Conservation (phyloP, 2,113 vertebrate species). For the Rhynchopsitta pachyrhyncha region DNA sequence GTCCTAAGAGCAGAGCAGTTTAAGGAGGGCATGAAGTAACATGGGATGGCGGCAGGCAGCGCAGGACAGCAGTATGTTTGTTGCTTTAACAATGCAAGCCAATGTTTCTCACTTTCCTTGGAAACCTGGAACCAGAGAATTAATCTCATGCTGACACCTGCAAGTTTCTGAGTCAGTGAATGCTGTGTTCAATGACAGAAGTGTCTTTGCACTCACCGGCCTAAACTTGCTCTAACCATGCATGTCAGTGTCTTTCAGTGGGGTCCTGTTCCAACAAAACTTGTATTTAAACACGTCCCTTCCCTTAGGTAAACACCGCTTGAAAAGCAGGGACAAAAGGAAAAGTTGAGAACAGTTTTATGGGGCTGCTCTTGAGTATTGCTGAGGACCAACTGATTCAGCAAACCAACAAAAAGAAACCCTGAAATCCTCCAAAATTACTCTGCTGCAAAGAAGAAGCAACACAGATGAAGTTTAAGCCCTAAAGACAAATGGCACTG, state of each 20-base stretch:
- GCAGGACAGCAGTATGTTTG: not conserved
- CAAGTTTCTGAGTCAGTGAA: not conserved
- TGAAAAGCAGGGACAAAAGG: not conserved
- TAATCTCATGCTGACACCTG: not conserved
- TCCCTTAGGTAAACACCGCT: conserved; percentile 10
- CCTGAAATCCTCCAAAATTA: not conserved
- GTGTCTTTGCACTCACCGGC: conserved; percentile 3
- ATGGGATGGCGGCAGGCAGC: not conserved
- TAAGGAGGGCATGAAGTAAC: not conserved
- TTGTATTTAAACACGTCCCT: not conserved
- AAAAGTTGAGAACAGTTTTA: not conserved
- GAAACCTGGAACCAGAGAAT: conserved; percentile 1
- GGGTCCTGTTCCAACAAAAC: conserved; percentile 5
- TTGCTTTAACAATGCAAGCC: not conserved
- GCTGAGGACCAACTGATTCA: not conserved
- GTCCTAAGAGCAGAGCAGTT: not conserved
- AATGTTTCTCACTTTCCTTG: not conserved
- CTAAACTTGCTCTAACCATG: conserved; percentile 16
- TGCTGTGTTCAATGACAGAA: not conserved
- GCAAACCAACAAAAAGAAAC: not conserved
- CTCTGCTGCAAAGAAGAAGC: not conserved
- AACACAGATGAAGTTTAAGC: not conserved
- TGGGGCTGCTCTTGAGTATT: not conserved
- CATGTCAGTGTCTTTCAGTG: conserved; percentile 1
- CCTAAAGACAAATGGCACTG: not conserved